phyloP scores from a whole-genome alignment of 2,113 vertebrate genomes.

The Gasterosteus nipponicus region DNA sequence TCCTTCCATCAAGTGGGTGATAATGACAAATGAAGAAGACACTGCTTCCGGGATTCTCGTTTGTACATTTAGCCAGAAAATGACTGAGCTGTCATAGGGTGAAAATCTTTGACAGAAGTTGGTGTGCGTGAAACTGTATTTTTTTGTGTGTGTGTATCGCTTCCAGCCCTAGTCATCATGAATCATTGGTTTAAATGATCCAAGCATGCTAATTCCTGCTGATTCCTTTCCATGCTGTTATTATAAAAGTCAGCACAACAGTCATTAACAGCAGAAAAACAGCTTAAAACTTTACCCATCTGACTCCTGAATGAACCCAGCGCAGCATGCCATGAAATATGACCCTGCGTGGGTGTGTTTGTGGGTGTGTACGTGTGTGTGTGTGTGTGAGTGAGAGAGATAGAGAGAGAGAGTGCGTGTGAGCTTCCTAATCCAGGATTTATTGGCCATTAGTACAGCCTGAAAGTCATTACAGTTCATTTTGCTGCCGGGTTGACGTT shows the following conservation, averaged over 20 bases:
- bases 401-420: constrained; percentile 37
- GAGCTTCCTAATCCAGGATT: constrained; percentile 84
- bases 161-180: constrained; percentile 71
- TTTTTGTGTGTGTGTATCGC: constrained; percentile 44
- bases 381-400: constrained; percentile 26
- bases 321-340: constrained; percentile 79
- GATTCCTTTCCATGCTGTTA: constrained; percentile 75
- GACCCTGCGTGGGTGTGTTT: constrained; percentile 67
- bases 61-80: constrained; percentile 72
- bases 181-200: constrained; percentile 77
- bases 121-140: constrained; percentile 40
- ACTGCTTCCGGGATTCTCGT: constrained; percentile 68
- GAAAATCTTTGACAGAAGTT: constrained; percentile 59
- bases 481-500: constrained; percentile 86
- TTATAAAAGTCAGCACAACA: constrained; percentile 79
- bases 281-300: constrained; percentile 79
- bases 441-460: constrained; percentile 88
- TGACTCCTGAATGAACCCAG: constrained; percentile 81
- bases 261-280: constrained; percentile 78
- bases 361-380: constrained; percentile 36
- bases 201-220: constrained; percentile 77
- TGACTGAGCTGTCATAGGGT: constrained; percentile 71
- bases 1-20: constrained; percentile 61
- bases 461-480: constrained; percentile 88
- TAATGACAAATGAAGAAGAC: constrained; percentile 62